Conservation (phyloP, 2,797 vertebrate species). For the Sparus aurata region DNA sequence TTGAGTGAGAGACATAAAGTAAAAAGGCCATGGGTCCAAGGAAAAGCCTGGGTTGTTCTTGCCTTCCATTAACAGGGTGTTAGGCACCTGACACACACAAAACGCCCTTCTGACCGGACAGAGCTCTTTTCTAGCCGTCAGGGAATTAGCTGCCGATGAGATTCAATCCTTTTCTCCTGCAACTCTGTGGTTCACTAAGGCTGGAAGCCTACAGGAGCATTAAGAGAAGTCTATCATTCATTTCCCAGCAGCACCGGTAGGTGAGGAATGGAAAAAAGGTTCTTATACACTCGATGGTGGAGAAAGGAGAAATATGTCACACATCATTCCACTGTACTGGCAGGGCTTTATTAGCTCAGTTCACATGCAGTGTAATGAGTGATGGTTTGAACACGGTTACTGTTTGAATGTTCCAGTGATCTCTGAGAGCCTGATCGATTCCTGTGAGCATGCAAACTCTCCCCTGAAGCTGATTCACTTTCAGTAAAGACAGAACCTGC, state of each 20-base stretch:
- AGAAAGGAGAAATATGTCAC: not conserved
- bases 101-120: constrained; percentile 32
- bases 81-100: constrained; percentile 36
- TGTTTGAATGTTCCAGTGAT: not conserved
- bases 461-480: not conserved
- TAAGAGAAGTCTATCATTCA: constrained; percentile 44
- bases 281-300: not conserved
- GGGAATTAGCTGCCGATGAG: constrained; percentile 32
- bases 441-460: not conserved
- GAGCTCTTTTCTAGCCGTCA: constrained; percentile 19
- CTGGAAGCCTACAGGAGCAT: constrained; percentile 32
- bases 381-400: constrained; percentile 12
- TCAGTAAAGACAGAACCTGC: constrained; percentile 4
- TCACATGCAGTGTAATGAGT: constrained; percentile 1
- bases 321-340: constrained; percentile 15
- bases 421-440: not conserved
- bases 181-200: constrained; percentile 10
- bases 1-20: constrained; percentile 2
- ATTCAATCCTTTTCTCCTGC: constrained; percentile 41
- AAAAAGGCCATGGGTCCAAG: constrained; percentile 12
- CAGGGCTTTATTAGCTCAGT: constrained; percentile 17
- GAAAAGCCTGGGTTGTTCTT: constrained; percentile 21
- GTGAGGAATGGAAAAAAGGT: not conserved
- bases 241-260: constrained; percentile 15
- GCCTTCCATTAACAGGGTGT: constrained; percentile 52